A percentile compares a stretch with the other conserved stretches of the same genome.
Evolutionary conservation across 2,797 vertebrate genomes (phyloP).

Genomic region (Pogonophryne albipinna): DNA sequence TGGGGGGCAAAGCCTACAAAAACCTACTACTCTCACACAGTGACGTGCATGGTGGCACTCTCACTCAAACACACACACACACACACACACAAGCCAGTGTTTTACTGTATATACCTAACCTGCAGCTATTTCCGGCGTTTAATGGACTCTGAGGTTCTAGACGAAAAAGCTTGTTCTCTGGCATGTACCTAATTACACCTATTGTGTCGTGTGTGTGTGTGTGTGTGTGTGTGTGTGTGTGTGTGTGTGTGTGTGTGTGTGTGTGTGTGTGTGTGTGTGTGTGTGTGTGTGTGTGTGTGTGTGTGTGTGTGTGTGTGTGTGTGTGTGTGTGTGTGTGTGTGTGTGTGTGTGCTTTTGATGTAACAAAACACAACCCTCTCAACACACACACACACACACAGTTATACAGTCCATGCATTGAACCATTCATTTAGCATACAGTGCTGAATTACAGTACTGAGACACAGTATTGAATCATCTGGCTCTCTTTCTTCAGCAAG

Average conservation of each 20-base stretch:
- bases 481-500: background rate
- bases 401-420: background rate
- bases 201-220: too few species aligned
- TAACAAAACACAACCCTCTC: slow-evolving; percentile 12
- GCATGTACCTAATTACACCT: slow-evolving; percentile 70
- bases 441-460: too few species aligned
- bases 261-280: too few species aligned
- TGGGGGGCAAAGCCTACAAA: slow-evolving; percentile 68
- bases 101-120: slow-evolving; percentile 61
- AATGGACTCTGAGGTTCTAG: slow-evolving; percentile 72
- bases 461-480: too few species aligned
- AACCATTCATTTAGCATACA: background rate
- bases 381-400: background rate
- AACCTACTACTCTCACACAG: slow-evolving; percentile 44
- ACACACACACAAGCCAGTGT: slow-evolving; percentile 28
- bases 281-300: background rate
- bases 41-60: slow-evolving; percentile 18
- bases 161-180: slow-evolving; percentile 61
- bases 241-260: too few species aligned
- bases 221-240: too few species aligned
- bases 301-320: too few species aligned
- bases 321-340: slow-evolving; percentile 17
- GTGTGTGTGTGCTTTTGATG: slow-evolving; percentile 16
- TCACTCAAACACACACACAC: slow-evolving; percentile 4
- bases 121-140: slow-evolving; percentile 74